Percentiles rank a stretch among this genome's conserved stretches.
Conservation (phyloP, 2,888 invertebrate species). For the Norana najaformis region DNA sequence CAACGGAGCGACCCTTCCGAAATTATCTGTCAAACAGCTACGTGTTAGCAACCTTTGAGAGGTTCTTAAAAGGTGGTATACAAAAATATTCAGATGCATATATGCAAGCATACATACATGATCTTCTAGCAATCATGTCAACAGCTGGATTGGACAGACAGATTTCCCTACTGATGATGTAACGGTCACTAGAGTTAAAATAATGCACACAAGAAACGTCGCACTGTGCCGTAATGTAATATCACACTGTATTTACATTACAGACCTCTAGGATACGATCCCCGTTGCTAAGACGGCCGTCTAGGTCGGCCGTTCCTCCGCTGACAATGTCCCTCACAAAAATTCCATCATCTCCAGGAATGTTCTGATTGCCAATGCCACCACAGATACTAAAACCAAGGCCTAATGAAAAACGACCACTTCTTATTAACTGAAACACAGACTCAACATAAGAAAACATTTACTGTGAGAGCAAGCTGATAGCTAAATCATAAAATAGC, state of each 20-base stretch:
- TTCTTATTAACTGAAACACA: not conserved
- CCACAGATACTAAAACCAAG: slow-evolving; percentile 21
- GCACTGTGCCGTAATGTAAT: not conserved
- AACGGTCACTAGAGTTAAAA: no score
- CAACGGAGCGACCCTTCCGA: not conserved
- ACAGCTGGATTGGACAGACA: not conserved
- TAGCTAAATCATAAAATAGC: not conserved
- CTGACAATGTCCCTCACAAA: slow-evolving; percentile 22
- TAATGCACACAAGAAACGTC: not conserved
- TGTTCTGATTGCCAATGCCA: slow-evolving; percentile 7
- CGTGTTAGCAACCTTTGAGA: no score
- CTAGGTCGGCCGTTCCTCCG: not conserved
- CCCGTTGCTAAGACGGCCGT: not conserved
- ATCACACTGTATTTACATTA: not conserved
- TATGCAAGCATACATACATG: not conserved
- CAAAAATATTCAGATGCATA: not conserved
- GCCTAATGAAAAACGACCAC: not conserved
- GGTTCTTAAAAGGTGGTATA: no score
- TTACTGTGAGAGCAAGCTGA: not conserved
- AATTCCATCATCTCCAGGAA: slow-evolving; percentile 21
- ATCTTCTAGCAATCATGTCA: not conserved
- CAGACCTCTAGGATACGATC: slow-evolving; percentile 19
- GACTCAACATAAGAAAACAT: no score
- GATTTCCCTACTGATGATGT: no score
- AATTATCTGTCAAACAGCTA: not conserved